Percentiles rank a stretch among this genome's conserved stretches.
phyloP scores from a whole-genome alignment of 2,888 invertebrate species.

The Crioceris asparagi region DNA sequence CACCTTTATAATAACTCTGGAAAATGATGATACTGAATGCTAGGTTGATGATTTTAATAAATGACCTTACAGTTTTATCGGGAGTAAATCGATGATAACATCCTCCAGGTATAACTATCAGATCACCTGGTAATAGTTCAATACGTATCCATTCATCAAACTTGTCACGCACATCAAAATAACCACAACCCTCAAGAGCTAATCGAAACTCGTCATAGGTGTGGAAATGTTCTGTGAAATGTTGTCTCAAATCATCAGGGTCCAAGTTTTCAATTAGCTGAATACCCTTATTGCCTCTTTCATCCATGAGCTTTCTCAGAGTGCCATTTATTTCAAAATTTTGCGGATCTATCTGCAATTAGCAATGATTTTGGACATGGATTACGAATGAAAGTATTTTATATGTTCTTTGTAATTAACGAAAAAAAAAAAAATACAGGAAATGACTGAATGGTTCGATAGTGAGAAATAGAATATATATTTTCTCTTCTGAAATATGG shows the following conservation, averaged over 20 bases:
- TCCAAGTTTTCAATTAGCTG: constrained; percentile 70
- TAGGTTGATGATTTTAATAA: not conserved
- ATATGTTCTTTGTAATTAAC: no score
- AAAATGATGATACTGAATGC: constrained; percentile 30
- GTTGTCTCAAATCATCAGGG: constrained; percentile 69
- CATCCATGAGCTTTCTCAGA: constrained; percentile 54
- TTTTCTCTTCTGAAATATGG: no score
- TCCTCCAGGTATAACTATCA: constrained; percentile 83
- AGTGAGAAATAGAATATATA: no score
- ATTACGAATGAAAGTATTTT: no score
- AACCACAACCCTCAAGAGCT: constrained; percentile 75
- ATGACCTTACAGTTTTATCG: constrained; percentile 61
- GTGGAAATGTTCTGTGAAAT: constrained; percentile 85
- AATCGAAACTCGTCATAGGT: constrained; percentile 88
- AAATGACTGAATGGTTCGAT: no score
- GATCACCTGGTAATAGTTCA: constrained; percentile 66
- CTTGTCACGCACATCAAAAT: constrained; percentile 81
- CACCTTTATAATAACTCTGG: constrained; percentile 71
- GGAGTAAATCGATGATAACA: constrained; percentile 91
- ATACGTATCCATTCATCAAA: constrained; percentile 85
- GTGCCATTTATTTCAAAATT: constrained; percentile 51
- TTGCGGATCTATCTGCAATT: constrained; percentile 41
- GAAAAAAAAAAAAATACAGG: no score
- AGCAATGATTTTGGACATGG: no score
- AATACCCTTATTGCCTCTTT: constrained; percentile 68